Base-by-base conservation (phyloP, 2,797 vertebrate genomes). In the Chiroxiphia lanceolata region DNA sequence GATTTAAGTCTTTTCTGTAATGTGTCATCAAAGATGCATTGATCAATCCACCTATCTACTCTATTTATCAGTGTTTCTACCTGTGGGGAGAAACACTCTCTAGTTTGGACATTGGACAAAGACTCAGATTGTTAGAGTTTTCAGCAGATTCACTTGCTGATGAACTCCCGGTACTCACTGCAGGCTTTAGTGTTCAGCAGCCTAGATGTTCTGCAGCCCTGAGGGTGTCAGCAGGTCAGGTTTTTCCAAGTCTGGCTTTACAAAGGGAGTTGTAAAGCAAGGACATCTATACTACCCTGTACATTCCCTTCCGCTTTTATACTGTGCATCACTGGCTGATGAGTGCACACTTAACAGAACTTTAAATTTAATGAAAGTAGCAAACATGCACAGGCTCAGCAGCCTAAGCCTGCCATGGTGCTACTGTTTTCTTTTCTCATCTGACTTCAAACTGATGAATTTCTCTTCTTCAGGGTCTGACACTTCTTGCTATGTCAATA, bases 241-340 rank as follows among this genome's bases (percentile, higher is more conserved):
- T 82, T 93, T 95, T 91, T 87, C 80, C 68, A 77, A 60, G 45
- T 69, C 65, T 91, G 34, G 16, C 34, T 94, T 91, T 89, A 68
- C 16, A 14, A 72, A 74, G 34, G 47, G 40, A 86, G 23, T 60
- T 80, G 31, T 31, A 83, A 60, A 87, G 60, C 34, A 74, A 34
- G 45, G 47, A 36, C 45, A 45, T 75, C 65, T 65, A 33, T 26
- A 33, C 68, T 56, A 2, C 0, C 1, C 36, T 67, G n/a, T 68
- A 6, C 15, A 1, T 94, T 63, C 34, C 33, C 7, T 79, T 89
- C 40, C 0, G 4, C 40, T 76, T 90, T 74, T 63, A 11, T 36
- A 5, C 36, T 69, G 45, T 59, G 26, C 31, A 33, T 59, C 27
- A 4, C 48, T 83, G 87, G 13, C 51, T 51, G 47, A 18, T 60